These are phyloP conservation scores for Epistrophe grossulariae DNA, from an alignment of 2,888 invertebrate genomes.

Conservation along the genomic window DNA sequence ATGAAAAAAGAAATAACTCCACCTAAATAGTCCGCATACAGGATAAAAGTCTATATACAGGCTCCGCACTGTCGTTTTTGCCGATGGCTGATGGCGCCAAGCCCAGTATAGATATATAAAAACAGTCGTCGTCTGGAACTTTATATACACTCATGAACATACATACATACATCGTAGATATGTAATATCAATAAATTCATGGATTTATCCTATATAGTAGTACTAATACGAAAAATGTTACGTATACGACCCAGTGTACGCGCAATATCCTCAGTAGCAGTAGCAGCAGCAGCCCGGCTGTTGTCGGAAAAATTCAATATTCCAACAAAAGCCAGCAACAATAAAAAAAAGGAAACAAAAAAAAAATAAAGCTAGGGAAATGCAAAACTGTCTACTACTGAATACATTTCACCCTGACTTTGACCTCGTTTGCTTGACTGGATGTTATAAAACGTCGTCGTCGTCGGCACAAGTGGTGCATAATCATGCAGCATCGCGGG, in stretches of 20 bases:
- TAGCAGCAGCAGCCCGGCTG: conserved; percentile 18
- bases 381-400: conserved; percentile 61
- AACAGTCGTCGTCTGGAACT: conserved; percentile 21
- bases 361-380: conserved; percentile 12
- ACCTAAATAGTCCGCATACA: conserved; percentile 48
- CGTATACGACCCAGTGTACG: conserved; percentile 58
- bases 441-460: conserved; percentile 46
- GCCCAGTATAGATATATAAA: conserved; percentile 12
- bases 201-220: background rate
- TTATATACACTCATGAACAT: background rate
- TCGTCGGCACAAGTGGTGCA: conserved; percentile 62
- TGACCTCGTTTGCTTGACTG: conserved; percentile 70
- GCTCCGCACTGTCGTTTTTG: conserved; percentile 28
- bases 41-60: conserved; percentile 37
- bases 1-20: conserved; percentile 35
- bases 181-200: conserved; percentile 36
- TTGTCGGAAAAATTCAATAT: conserved; percentile 54
- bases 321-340: conserved; percentile 10
- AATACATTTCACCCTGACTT: conserved; percentile 69
- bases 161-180: background rate
- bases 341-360: background rate
- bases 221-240: conserved; percentile 47
- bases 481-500: conserved; percentile 70
- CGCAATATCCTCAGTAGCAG: conserved; percentile 32
- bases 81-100: conserved; percentile 59